phyloP scores from a whole-genome alignment of 2,797 vertebrate species.

The Diceros bicornis region DNA sequence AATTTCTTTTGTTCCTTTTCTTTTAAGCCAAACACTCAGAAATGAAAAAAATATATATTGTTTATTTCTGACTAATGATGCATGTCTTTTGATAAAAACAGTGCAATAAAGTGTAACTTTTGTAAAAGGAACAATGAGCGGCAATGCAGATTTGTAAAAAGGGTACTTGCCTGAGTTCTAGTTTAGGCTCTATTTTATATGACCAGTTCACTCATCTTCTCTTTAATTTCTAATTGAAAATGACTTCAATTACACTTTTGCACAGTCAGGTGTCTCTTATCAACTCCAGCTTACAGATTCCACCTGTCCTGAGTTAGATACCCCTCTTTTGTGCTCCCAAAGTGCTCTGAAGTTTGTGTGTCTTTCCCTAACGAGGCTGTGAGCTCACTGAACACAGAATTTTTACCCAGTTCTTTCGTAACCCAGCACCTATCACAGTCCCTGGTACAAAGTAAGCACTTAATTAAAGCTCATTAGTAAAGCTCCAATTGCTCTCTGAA shows the following conservation, averaged over 20 bases:
- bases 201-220: neutral
- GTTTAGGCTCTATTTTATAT: neutral
- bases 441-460: neutral
- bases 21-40: neutral
- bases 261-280: neutral
- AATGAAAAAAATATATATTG: neutral
- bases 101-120: neutral
- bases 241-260: neutral
- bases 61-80: neutral
- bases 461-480: constrained; percentile 34
- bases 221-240: neutral
- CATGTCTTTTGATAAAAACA: neutral
- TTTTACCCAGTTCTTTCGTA: neutral
- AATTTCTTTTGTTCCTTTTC: neutral
- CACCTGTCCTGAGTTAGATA: neutral
- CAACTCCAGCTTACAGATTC: too few relatives aligned
- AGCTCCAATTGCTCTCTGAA: neutral
- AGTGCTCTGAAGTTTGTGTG: neutral
- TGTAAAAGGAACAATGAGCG: neutral
- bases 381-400: neutral
- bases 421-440: neutral
- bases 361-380: neutral
- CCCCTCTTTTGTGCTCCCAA: neutral
- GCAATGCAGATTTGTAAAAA: neutral
- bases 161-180: neutral